Conservation (phyloP, 2,888 invertebrate species). For the Noctua pronuba region DNA sequence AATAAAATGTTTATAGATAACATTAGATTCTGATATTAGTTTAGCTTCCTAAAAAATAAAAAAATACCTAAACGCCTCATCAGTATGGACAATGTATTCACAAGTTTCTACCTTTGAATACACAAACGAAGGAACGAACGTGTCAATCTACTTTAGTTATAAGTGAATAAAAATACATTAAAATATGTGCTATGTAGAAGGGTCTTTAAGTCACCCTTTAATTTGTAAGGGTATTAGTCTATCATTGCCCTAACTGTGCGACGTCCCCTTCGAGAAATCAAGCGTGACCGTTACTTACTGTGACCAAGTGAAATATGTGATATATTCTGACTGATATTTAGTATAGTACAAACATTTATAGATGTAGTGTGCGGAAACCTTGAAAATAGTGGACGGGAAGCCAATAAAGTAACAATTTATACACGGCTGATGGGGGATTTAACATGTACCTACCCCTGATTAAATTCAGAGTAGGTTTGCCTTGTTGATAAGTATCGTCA, state of each 20-base stretch:
- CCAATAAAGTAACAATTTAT: slow-evolving; percentile 62
- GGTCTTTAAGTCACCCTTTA: background rate
- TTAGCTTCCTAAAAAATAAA: background rate
- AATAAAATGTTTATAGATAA: background rate
- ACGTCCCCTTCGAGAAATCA: background rate
- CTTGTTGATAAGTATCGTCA: slow-evolving; percentile 29
- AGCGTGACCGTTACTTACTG: slow-evolving; percentile 12
- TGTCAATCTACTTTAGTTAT: too few species aligned
- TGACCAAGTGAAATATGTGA: slow-evolving; percentile 18
- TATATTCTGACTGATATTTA: slow-evolving; percentile 36
- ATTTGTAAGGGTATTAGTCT: background rate
- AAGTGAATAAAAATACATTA: background rate
- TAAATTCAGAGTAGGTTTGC: slow-evolving; percentile 31
- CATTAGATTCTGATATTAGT: background rate
- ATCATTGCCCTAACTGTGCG: background rate
- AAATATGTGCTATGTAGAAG: background rate
- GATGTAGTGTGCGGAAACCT: slow-evolving; percentile 48
- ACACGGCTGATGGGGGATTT: slow-evolving; percentile 24
- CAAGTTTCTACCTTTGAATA: background rate
- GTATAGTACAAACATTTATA: slow-evolving; percentile 8
- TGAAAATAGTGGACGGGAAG: slow-evolving; percentile 61
- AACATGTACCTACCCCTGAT: slow-evolving; percentile 32
- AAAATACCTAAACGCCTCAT: background rate
- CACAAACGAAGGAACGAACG: background rate
- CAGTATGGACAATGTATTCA: background rate